Evolutionary conservation across 2,797 vertebrate genomes (phyloP).

Genomic region (Cygnus olor): DNA sequence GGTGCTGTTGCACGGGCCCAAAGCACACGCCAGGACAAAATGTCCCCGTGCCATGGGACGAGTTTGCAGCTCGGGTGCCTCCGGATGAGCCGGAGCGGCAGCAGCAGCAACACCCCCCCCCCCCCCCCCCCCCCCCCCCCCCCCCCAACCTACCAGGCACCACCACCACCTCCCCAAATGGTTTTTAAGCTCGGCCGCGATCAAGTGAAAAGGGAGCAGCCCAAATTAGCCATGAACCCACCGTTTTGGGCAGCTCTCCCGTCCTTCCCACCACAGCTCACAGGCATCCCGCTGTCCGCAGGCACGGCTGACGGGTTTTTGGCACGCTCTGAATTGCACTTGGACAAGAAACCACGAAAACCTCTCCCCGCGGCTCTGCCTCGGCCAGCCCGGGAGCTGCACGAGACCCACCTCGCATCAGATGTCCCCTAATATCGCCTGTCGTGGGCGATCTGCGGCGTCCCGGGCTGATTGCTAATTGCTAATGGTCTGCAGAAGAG

Average conservation of each 20-base stretch:
- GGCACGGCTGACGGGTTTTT: background rate
- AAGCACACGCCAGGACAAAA: too few species aligned
- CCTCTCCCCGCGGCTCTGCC: fast-evolving
- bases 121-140: too few species aligned
- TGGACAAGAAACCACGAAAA: background rate
- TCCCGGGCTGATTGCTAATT: background rate
- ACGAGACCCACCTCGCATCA: background rate
- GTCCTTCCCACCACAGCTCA: fast-evolving
- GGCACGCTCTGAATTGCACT: background rate
- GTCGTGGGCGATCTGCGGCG: background rate
- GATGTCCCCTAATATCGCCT: fast-evolving
- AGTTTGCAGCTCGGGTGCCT: too few species aligned
- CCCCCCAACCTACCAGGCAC: too few species aligned
- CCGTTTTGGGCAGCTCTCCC: background rate
- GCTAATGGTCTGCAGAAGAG: background rate
- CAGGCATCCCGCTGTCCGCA: fast-evolving
- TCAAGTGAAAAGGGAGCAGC: too few species aligned
- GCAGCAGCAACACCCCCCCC: too few species aligned
- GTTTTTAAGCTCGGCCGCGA: background rate
- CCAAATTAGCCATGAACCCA: background rate
- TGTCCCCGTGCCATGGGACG: too few species aligned
- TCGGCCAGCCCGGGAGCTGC: background rate
- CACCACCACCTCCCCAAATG: too few species aligned
- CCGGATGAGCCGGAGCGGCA: too few species aligned
- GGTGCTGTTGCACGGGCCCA: too few species aligned